A percentile compares a stretch with the other conserved stretches of the same genome.
phyloP scores from a whole-genome alignment of 2,113 vertebrate species.

The Chamaetylas fuelleborni region DNA sequence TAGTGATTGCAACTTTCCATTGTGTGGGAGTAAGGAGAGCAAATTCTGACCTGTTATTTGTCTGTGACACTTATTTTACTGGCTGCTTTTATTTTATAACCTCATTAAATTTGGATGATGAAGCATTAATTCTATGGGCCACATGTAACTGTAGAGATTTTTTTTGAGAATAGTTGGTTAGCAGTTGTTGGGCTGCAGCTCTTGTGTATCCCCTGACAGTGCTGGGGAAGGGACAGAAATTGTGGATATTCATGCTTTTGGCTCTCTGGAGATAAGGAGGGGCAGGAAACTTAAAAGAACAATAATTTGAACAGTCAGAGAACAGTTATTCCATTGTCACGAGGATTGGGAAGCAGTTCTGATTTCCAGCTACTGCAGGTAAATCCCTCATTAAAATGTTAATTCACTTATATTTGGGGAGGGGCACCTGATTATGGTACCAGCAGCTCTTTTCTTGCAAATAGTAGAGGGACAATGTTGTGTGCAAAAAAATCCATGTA shows the following conservation, averaged over 20 bases:
- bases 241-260: not conserved
- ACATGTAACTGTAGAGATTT: not conserved
- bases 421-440: not conserved
- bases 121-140: conserved; percentile 46
- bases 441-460: not conserved
- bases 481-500: rapidly evolving
- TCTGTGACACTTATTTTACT: conserved; percentile 50
- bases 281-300: not conserved
- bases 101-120: conserved; percentile 53
- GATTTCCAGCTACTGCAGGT: not conserved
- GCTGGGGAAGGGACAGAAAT: not conserved
- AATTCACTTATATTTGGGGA: not conserved
- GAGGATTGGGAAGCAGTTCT: conserved; percentile 2
- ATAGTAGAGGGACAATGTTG: not conserved
- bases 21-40: not conserved
- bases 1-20: conserved; percentile 24
- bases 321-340: not conserved
- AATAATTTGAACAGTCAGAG: not conserved
- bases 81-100: conserved; percentile 54
- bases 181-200: not conserved
- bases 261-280: not conserved
- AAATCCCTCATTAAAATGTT: not conserved
- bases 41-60: conserved; percentile 38
- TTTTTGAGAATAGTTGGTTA: not conserved
- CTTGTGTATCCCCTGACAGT: not conserved